Evolutionary conservation across 2,888 invertebrate species (phyloP), one percentile per base, ranked within the genome.

Genomic region (Caprella mutica): DNA sequence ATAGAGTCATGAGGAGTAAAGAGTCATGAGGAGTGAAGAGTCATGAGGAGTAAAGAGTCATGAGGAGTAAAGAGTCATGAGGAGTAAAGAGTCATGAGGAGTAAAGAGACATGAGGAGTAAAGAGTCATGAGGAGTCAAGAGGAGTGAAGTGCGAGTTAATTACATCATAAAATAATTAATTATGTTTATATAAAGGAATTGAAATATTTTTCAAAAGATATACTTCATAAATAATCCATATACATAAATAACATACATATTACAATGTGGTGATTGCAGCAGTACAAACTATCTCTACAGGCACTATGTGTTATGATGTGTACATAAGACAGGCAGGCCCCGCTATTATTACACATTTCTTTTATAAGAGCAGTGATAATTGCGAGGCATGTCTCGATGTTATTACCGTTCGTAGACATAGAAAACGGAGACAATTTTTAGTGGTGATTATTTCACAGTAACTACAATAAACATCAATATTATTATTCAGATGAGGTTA

Each of bases 151-250:
- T 35, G 19, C 19, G 19, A 42, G 26, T 27, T 53, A 40, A 42
- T 27, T 43, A 40, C 42, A 53, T 40, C 24, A 8, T 24, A 42
- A 40, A 40, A 40, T 52, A 52, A 40, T 40, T 40, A 52, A 40
- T 14, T 40, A 40, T 44, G 33, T 29, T 23, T 44, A 54, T 44
- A 54, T 43, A 54, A 23, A 54, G 29, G 29, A 44, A 54, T 54
- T 27, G 43, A 54, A 38, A 29, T 54, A 54, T 54, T 29, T 44
- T 44, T 44, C 19, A 29, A 52, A 39, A 52, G 9, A 5, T 33
- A 50, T 48, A 50, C 42, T 35, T 48, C 46, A 35, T 42, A 27
- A 55, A 42, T 30, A 27, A 50, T 52, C 24, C 8, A 52, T 26
- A 42, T 51, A 35, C 35, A 35, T 35, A 35, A 23, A 23, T 46